phyloP scores from a whole-genome alignment of 2,113 vertebrate species.

The Tachuris rubrigastra region DNA sequence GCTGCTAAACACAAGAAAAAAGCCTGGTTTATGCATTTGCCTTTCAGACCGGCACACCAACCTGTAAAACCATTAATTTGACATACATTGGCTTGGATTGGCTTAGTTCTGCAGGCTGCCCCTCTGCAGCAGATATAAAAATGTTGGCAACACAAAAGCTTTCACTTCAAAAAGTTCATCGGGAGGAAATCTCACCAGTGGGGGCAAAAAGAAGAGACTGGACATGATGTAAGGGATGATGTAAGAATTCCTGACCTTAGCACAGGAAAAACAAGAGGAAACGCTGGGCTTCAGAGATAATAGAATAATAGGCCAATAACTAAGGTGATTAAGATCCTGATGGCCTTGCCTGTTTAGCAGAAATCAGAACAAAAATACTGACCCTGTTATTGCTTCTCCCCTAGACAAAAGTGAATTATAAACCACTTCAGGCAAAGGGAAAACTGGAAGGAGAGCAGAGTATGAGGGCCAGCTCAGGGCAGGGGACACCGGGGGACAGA shows the following conservation, averaged over 20 bases:
- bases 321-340: neutral
- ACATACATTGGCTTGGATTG: neutral
- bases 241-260: constrained; percentile 32
- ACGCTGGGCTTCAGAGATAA: constrained; percentile 1
- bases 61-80: neutral
- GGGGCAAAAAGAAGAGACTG: neutral
- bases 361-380: neutral
- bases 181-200: neutral
- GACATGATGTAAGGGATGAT: neutral
- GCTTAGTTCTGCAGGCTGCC: neutral
- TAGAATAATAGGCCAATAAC: constrained; percentile 5
- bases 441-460: neutral
- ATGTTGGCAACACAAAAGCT: neutral
- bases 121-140: neutral
- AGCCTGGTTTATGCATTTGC: neutral
- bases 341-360: neutral
- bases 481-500: neutral
- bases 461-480: neutral
- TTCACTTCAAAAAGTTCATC: neutral
- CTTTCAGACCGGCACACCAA: neutral
- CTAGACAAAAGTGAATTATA: neutral
- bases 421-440: neutral
- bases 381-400: neutral
- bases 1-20: neutral
- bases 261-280: constrained; percentile 57